Evolutionary conservation across 2,113 vertebrate species (phyloP).

Genomic region (Psittacula cyanocephala): DNA sequence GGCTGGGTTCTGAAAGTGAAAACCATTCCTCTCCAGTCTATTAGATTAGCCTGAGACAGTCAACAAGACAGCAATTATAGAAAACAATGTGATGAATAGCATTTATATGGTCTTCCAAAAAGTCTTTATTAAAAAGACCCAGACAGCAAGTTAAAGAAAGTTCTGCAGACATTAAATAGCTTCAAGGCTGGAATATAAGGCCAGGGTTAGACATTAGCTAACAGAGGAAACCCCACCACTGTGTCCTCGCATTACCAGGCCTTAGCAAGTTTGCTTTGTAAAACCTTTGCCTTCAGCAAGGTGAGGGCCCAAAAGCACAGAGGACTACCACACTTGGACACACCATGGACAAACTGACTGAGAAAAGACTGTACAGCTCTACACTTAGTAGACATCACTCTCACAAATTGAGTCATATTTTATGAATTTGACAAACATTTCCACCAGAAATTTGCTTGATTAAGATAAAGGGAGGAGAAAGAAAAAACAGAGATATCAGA

Average conservation of each 20-base stretch:
- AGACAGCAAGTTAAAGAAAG: slow-evolving; percentile 22
- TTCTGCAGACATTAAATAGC: not conserved
- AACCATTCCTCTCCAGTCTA: slow-evolving; percentile 6
- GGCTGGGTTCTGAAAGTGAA: slow-evolving; percentile 1
- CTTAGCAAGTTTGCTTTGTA: not conserved
- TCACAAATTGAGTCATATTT: not conserved
- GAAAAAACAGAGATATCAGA: not conserved
- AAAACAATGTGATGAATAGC: not conserved
- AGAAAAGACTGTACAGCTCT: not conserved
- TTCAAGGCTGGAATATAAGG: not conserved
- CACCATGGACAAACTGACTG: not conserved
- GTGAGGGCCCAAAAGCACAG: not conserved
- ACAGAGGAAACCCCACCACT: not conserved
- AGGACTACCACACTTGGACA: not conserved
- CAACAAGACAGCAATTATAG: slow-evolving; percentile 30
- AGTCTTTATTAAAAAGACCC: slow-evolving; percentile 16
- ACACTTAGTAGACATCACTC: not conserved
- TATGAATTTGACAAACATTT: not conserved
- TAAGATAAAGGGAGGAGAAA: not conserved
- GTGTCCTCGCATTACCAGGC: not conserved
- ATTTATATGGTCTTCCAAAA: not conserved
- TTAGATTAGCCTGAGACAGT: slow-evolving; percentile 12
- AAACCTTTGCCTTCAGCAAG: not conserved
- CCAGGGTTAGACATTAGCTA: not conserved
- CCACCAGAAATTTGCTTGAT: not conserved